These are phyloP conservation scores for Penaeus monodon DNA, from an alignment of 2,888 invertebrate genomes.

Conservation along the genomic window DNA sequence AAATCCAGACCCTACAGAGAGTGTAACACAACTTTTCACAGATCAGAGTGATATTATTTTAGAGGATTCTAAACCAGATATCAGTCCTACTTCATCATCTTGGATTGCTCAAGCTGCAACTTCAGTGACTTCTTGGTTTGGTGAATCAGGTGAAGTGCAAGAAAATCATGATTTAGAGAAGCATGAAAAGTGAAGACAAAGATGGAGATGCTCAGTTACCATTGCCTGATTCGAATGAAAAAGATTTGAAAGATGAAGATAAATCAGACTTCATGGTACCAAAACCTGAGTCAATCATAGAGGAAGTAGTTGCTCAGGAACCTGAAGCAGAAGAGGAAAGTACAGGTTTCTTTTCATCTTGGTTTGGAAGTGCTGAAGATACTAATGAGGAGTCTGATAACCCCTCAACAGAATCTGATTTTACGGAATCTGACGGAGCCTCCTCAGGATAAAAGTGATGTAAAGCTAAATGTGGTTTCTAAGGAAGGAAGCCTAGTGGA, in stretches of 20 bases:
- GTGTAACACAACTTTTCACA: no score
- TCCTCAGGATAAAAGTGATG: constrained; percentile 5
- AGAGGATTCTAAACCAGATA: neutral
- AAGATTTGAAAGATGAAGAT: neutral
- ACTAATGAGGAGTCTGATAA: constrained; percentile 4
- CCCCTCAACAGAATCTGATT: neutral
- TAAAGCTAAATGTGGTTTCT: constrained; percentile 25
- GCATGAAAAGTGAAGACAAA: no score
- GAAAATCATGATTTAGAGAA: constrained; percentile 1
- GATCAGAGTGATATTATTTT: no score
- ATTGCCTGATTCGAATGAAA: neutral
- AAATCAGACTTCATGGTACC: constrained; percentile 24
- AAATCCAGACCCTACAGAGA: no score
- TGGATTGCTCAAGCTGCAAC: constrained; percentile 16
- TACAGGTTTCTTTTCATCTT: constrained; percentile 47
- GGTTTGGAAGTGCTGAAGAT: constrained; percentile 50
- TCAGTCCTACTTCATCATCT: constrained; percentile 28
- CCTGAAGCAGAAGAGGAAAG: constrained; percentile 31
- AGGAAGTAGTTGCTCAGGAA: neutral
- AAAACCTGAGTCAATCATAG: constrained; percentile 27
- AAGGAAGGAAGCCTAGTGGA: constrained; percentile 13
- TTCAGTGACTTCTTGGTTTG: constrained; percentile 17
- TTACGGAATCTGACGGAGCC: constrained; percentile 3
- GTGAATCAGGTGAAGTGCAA: constrained; percentile 1
- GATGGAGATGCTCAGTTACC: no score